Base-by-base conservation (phyloP, 1,140 invertebrate species). In the Vanessa atalanta region DNA sequence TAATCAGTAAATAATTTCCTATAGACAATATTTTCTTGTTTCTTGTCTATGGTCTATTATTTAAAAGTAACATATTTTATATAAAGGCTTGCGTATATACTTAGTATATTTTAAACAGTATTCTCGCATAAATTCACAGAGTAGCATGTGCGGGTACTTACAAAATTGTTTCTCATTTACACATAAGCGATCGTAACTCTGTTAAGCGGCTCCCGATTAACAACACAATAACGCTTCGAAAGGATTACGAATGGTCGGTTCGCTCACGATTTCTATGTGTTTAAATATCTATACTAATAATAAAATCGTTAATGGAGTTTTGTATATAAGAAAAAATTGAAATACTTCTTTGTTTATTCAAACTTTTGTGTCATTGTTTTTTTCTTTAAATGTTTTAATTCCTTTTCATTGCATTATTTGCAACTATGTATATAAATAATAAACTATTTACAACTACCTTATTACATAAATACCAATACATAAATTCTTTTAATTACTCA, bases 161-260 rank as follows among this genome's bases (percentile, higher is more conserved):
- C 68, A 16, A 63, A 61, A 70, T 47, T 65, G 68, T 64, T 71
- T 76, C 79, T 76, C 72, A 77, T 79, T 81, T 79, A 79, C 77
- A 81, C 77, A 77, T 79, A 79, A 79, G 75, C 55, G 77, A 72
- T 77, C 71, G 66, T 82, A 78, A 75, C 73, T 82, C 66, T 60
- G 68, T 64, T 66, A 63, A 57, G 73, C 70, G 76, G 47, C 57
- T 70, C 20, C 68, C 68, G 68, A 70, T 50, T 61, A 70, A 61
- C 20, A 37, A 61, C 57, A 57, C 68, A 70, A 70, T 70, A 70
- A 70, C 57, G 66, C 66, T 63, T 47, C 55, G 68, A 70, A 61
- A 70, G 55, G 43, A 26, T 57, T 68, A 70, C 43, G 67, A 71
- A 47, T 64, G 57, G 20, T 55, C 12, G 65, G 2, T 72, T 43